Base-by-base conservation (phyloP, 2,888 invertebrate genomes). In the Synanthedon tipuliformis region DNA sequence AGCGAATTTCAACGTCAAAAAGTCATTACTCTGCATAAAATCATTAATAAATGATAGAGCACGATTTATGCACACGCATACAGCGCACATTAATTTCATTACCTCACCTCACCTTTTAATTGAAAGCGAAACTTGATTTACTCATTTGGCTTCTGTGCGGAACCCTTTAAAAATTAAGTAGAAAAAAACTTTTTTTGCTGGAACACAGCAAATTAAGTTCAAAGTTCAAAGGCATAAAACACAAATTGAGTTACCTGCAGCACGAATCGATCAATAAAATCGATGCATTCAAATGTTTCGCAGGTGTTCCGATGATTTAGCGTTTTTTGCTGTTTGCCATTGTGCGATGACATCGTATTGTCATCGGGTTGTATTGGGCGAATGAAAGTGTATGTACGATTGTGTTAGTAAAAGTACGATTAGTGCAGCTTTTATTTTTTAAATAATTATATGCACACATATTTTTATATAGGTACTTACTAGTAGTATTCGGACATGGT, bases 221-320 rank as follows among this genome's bases (percentile, higher is more conserved):
- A 13, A 45, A 15, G 15, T 13, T 45, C 15, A 23, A 49, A 18
- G 0, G 11, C 3, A 15, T 49, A 15, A 8, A 49, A 10, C 16
- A 12, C 11, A 18, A 5, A 49, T 11, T 18, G 13, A 54, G 54
- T 52, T 52, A 52, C 52, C 54, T 52, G 49, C 71, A 75, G 69
- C 69, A 70, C 74, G 70, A 82, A 85, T 84, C 81, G 76, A 82
- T 81, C 75, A 76, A 73, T 76, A 74, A 34, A 23, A 79, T 74
- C 69, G 70, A 71, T 74, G 71, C 69, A 76, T 82, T 76, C 73
- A 76, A 75, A 69, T 69, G 66, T 75, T 79, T 81, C 74, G 82
- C 86, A 87, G 86, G 86, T 87, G 86, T 83, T 73, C 74, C 65
- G 70, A 70, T 85, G 86, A 86, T 73, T 77, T 67, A 71, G 73